Base-by-base conservation (phyloP, 2,888 invertebrate genomes). In the Scaptomyza cyrtandrae region DNA sequence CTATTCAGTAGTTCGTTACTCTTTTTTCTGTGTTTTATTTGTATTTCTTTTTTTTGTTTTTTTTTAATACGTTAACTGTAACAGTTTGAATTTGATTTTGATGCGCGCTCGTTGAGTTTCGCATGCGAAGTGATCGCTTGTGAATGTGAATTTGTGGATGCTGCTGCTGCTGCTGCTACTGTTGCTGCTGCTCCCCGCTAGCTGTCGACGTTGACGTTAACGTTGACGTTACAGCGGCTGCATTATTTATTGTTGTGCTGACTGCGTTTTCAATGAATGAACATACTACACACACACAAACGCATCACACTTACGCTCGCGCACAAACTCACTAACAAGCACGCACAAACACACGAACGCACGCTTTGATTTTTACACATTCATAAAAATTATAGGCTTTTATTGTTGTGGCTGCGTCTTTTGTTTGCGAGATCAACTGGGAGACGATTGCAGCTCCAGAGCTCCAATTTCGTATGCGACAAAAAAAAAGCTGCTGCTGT, bases 81-180 rank as follows among this genome's bases (percentile, higher is more conserved):
- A 78, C 61, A 67, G 86, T 81, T 81, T 84, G 72, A 78, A 81
- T 75, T 86, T 72, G 75, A 75, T 70, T 78, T 68, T 73, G 88
- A 80, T 84, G 84, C 89, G 87, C 85, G 85, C 82, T 88, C 89
- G 77, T 71, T 81, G 87, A 81, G 87, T 79, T 85, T 88, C 87
- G 89, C 85, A 81, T 80, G 84, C 77, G 75, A 88, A 85, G 82
- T 88, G 85, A 88, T 86, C 83, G 83, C 59, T 75, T 75, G 62
- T 64, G 61, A 48, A 63, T 68, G 59, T 76, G 58, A 56, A 57
- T 45, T 29, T 66, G 60, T 74, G 58, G 59, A 53, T 62, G 63
- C 50, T 33, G 33, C 33, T 33, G 10, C 14, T 11, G 62, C 45
- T 61, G 71, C 61, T 65, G 67, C 59, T 65, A 65, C 59, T 71